Evolutionary conservation across 2,888 invertebrate genomes (phyloP).

Genomic region (Penaeus monodon): DNA sequence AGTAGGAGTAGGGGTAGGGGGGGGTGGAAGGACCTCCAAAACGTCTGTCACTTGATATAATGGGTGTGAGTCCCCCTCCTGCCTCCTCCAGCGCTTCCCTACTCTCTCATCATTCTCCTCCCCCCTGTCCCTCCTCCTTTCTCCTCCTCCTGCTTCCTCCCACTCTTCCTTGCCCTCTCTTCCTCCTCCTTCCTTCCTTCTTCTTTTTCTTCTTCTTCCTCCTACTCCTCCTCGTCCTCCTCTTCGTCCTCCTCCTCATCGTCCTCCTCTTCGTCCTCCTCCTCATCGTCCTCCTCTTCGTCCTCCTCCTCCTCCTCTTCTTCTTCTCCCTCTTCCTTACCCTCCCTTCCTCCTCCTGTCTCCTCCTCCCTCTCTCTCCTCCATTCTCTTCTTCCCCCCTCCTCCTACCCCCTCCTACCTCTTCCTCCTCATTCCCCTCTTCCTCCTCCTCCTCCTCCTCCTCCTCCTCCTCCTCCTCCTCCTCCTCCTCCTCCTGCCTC

Average conservation of each 20-base stretch:
- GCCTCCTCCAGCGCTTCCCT: too few species aligned
- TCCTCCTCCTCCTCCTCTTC: not conserved
- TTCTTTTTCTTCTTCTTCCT: not conserved
- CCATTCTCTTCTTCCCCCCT: not conserved
- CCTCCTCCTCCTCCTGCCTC: not conserved
- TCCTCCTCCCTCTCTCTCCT: not conserved
- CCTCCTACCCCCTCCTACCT: not conserved
- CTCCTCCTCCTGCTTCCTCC: too few species aligned
- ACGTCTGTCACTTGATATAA: too few species aligned
- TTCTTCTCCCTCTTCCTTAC: not conserved
- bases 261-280: not conserved
- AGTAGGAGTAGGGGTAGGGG: too few species aligned
- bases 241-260: not conserved
- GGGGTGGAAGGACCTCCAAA: too few species aligned
- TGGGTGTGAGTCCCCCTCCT: too few species aligned
- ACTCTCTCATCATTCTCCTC: too few species aligned
- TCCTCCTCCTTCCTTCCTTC: too few species aligned
- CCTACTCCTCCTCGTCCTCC: not conserved
- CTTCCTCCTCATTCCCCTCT: not conserved
- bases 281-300: not conserved
- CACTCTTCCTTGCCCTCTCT: too few species aligned
- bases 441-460: not conserved
- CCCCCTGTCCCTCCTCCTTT: too few species aligned
- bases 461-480: not conserved
- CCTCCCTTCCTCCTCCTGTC: not conserved